Evolutionary conservation across 30 jellyfish, hydroid and myxozoan species (phyloP).

Genomic region (Mastigias papua): DNA sequence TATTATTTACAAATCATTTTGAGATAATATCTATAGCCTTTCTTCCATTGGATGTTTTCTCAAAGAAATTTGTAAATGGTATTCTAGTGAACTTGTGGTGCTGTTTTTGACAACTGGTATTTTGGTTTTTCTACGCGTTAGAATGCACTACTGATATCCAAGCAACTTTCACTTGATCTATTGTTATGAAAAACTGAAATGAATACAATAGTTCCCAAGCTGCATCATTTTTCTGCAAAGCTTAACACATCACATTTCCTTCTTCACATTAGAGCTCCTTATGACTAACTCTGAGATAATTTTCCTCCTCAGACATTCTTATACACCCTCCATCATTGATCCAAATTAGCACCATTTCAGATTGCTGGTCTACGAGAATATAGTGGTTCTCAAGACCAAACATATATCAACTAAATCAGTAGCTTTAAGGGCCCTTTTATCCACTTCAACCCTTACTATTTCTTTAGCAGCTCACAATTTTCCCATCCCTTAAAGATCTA

Average conservation of each 20-base stretch:
- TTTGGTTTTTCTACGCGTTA: background rate
- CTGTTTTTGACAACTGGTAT: background rate
- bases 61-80: slow-evolving; percentile 2
- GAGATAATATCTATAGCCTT: background rate
- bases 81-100: background rate
- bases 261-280: background rate
- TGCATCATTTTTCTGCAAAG: background rate
- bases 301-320: slow-evolving; percentile 1
- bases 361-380: background rate
- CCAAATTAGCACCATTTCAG: slow-evolving; percentile 11
- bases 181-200: background rate
- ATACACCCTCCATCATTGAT: background rate
- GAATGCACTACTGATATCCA: background rate
- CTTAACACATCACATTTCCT: background rate
- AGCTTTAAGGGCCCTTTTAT: background rate
- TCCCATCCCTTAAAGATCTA: background rate
- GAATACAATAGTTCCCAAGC: background rate
- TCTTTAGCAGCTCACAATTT: background rate
- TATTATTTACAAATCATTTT: slow-evolving; percentile 2
- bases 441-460: background rate
- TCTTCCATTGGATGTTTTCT: background rate
- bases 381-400: no score
- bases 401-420: background rate
- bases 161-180: background rate
- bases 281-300: background rate